Conservation (phyloP, 2,797 vertebrate species). For the Lindbergichthys nudifrons region DNA sequence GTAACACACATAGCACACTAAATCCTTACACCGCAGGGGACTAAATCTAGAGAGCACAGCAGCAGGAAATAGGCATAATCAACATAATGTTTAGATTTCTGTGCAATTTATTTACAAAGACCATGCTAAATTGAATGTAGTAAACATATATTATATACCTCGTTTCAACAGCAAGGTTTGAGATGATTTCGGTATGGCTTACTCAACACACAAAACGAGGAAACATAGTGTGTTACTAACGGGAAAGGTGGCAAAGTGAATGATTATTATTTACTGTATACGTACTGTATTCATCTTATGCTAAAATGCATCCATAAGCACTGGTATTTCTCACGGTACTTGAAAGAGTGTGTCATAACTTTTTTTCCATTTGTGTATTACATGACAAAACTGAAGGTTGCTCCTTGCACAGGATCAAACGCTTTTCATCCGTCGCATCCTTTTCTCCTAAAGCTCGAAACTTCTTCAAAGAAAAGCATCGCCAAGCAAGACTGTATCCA, state of each 20-base stretch:
- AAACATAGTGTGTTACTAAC: not conserved
- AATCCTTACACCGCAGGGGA: not conserved
- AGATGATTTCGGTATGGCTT: not conserved
- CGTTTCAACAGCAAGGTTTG: not conserved
- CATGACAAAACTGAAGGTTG: conserved; percentile 30
- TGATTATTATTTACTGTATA: not conserved
- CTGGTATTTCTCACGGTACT: not conserved
- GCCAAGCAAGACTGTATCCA: conserved; percentile 47
- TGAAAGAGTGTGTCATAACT: conserved; percentile 15
- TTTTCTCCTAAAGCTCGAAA: conserved; percentile 45
- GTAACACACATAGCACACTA: not conserved
- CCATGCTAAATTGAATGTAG: not conserved
- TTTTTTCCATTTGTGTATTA: conserved; percentile 34
- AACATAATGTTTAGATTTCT: not conserved
- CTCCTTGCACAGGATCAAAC: conserved; percentile 48
- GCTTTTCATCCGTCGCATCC: conserved; percentile 22
- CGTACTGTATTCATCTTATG: not conserved
- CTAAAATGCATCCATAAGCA: not conserved
- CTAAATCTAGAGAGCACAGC: not conserved
- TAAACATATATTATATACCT: not conserved
- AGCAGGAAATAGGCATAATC: too few species aligned
- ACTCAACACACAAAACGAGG: not conserved
- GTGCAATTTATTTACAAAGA: not conserved
- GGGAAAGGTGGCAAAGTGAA: not conserved
- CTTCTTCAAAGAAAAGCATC: conserved; percentile 54